Conservation (phyloP, 1,140 invertebrate genomes). For the Meteorus sp. region DNA sequence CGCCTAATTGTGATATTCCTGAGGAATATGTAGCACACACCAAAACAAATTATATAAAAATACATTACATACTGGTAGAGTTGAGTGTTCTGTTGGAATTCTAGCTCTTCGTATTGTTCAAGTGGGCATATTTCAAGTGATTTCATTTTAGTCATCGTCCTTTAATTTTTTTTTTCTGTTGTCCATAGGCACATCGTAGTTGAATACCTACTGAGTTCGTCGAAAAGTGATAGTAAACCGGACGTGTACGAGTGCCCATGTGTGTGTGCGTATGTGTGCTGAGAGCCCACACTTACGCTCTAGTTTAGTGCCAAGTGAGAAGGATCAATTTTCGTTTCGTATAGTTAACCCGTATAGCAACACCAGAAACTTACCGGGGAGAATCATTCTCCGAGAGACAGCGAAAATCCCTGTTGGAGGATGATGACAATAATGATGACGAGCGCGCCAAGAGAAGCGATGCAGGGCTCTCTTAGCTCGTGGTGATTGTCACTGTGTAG, state of each 20-base stretch:
- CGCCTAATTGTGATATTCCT: too few species aligned
- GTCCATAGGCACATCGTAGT: too few species aligned
- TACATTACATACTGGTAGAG: too few species aligned
- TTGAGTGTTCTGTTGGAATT: too few species aligned
- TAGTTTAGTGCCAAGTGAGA: not conserved
- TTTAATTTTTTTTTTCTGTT: too few species aligned
- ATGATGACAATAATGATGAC: too few species aligned
- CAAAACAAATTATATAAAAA: too few species aligned
- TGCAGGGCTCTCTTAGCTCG: constrained; percentile 22
- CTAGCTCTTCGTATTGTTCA: too few species aligned
- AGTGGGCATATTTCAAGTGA: too few species aligned
- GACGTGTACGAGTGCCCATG: not conserved
- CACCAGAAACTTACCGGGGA: not conserved
- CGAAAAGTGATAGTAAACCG: constrained; percentile 10
- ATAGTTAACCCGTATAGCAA: not conserved
- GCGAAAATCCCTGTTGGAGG: constrained; percentile 11
- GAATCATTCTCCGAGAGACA: constrained; percentile 21
- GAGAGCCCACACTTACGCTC: not conserved
- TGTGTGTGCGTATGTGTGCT: not conserved
- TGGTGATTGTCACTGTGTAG: constrained; percentile 6
- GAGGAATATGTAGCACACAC: too few species aligned
- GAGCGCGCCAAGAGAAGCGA: constrained; percentile 16
- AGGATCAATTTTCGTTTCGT: not conserved
- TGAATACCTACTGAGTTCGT: too few species aligned
- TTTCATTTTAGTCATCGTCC: too few species aligned